Evolutionary conservation across 2,797 vertebrate species (phyloP), one percentile per base, ranked within the genome.

Genomic region (Antennarius maculatus): DNA sequence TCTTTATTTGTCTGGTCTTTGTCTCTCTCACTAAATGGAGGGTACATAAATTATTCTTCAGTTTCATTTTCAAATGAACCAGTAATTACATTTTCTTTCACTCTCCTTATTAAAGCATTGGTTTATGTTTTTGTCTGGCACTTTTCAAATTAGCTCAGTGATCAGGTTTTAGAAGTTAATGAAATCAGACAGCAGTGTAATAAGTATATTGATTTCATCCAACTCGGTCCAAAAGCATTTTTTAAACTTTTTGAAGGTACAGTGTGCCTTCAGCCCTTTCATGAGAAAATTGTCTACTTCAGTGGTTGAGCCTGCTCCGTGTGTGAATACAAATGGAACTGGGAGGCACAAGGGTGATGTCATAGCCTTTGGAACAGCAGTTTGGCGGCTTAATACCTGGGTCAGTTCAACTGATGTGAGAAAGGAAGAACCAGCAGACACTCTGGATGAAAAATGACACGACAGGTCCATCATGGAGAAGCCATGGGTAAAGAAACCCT

Each of bases 31-130:
- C 16, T 48, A 42, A 71, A 61, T 39, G 45, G 14, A n/a, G 34
- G 16, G 31, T 43, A 28, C 23, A 37, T 74, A 13, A 61, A 71
- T 65, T 0, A 18, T n/a, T 43, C 69, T 55, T 46, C 43, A n/a
- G 9, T 51, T 65, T 62, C 18, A 63, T 69, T 68, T 76, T 57
- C 41, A 71, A 65, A 79, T 73, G 4, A 76, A 58, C 31, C 62
- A 69, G 72, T 66, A 76, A 78, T 86, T 73, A 49, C 51, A 80
- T 88, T 89, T 84, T 79, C 74, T 67, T 82, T 79, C 60, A 71
- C 71, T 87, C 77, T 59, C 77, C 52, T 65, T 77, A 77, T 65
- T 79, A 78, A 69, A 71, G 34, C 29, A 5, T 6, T 15, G 41
- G 34, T 79, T 86, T 77, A 43, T 57, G 66, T 69, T 79, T 86